A percentile compares a stretch with the other conserved stretches of the same genome.
These are phyloP conservation scores for Melanocharis versteri DNA, from an alignment of 2,113 vertebrate species.

Conservation along the genomic window DNA sequence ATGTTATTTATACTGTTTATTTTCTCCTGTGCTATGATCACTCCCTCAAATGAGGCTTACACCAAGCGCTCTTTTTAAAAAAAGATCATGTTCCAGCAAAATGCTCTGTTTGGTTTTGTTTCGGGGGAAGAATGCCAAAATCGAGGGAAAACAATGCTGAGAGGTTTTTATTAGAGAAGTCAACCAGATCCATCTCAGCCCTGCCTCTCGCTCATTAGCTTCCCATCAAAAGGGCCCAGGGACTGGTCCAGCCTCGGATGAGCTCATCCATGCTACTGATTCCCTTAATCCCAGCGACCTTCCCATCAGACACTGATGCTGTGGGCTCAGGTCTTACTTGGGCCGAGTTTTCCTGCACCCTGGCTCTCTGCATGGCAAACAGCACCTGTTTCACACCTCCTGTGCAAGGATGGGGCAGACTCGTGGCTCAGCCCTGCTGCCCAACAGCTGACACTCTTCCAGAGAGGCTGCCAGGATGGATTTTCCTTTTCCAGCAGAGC, in stretches of 20 bases:
- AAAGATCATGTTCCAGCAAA: not conserved
- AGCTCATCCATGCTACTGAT: not conserved
- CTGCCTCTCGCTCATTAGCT: not conserved
- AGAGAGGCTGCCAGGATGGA: not conserved
- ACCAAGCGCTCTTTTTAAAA: not conserved
- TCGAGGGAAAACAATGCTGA: not conserved
- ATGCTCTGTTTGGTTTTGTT: not conserved
- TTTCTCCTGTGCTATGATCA: not conserved
- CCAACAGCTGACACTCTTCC: not conserved
- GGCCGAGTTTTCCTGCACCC: not conserved
- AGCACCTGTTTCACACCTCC: not conserved
- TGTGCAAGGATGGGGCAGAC: not conserved
- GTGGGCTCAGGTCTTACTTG: not conserved
- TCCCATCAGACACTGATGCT: not conserved
- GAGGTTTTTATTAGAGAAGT: not conserved
- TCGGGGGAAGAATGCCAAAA: constrained; percentile 2
- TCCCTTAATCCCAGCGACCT: not conserved
- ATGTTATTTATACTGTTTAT: constrained; percentile 38
- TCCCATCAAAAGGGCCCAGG: not conserved
- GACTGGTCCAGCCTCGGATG: not conserved
- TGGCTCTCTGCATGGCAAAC: not conserved
- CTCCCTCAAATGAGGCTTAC: constrained; percentile 2
- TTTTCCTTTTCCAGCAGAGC: not conserved
- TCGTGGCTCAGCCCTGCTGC: not conserved
- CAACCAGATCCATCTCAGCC: not conserved